Evolutionary conservation across 2,113 vertebrate species (phyloP).

Genomic region (Ageneiosus marmoratus): DNA sequence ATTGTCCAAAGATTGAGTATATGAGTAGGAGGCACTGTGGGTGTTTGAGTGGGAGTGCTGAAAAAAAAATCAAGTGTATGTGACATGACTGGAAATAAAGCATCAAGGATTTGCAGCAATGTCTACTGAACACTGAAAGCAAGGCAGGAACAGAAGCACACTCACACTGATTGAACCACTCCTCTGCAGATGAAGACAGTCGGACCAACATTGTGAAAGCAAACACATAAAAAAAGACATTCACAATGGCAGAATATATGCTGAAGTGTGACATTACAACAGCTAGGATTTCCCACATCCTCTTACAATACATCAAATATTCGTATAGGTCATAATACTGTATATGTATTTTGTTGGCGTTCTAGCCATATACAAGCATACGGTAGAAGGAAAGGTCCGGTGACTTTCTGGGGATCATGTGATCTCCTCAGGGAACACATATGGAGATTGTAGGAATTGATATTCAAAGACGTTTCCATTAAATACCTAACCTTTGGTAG

Average conservation of each 20-base stretch:
- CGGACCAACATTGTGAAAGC: slow-evolving; percentile 38
- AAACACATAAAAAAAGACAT: slow-evolving; percentile 57
- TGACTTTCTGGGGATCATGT: background rate
- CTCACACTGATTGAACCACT: slow-evolving; percentile 96
- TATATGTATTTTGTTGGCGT: background rate
- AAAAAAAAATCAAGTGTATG: slow-evolving; percentile 44
- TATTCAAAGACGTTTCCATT: background rate
- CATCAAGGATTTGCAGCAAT: slow-evolving; percentile 49
- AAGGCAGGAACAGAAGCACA: slow-evolving; percentile 53
- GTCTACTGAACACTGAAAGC: slow-evolving; percentile 32
- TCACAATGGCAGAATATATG: slow-evolving; percentile 50
- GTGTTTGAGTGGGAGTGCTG: slow-evolving; percentile 44
- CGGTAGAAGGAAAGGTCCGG: background rate
- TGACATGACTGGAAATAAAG: slow-evolving; percentile 42
- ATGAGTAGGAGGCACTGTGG: slow-evolving; percentile 40
- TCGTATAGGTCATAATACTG: background rate
- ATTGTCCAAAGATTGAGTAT: slow-evolving; percentile 36
- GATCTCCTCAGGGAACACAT: background rate
- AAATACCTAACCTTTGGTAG: slow-evolving; percentile 82
- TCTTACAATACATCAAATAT: background rate
- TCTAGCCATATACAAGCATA: background rate
- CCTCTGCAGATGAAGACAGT: slow-evolving; percentile 75
- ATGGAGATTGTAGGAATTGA: background rate
- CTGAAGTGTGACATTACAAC: slow-evolving; percentile 27
- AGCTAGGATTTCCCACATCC: background rate